These are phyloP conservation scores for Scomber scombrus DNA, from an alignment of 2,113 vertebrate genomes.

Conservation along the genomic window DNA sequence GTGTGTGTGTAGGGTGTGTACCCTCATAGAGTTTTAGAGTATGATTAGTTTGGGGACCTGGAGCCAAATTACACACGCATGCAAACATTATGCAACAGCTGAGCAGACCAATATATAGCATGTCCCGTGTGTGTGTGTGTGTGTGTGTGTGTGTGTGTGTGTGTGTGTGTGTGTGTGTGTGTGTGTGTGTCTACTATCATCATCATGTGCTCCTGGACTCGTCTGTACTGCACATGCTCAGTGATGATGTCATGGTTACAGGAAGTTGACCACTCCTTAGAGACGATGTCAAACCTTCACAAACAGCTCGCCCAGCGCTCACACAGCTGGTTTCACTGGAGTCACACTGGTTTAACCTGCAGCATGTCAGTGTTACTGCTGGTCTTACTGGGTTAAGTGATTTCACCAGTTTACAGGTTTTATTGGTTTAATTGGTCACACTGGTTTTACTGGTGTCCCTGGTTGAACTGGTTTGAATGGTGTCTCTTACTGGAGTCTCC, in stretches of 20 bases:
- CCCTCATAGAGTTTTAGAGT: conserved; percentile 30
- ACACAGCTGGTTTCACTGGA: conserved; percentile 7
- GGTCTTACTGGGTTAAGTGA: not conserved
- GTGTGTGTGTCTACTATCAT: not conserved
- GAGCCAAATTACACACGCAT: conserved; percentile 51
- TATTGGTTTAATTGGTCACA: not conserved
- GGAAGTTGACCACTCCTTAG: conserved; percentile 57
- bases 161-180: conserved; percentile 21
- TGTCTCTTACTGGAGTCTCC: no score
- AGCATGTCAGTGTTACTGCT: not conserved
- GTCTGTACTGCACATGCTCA: conserved; percentile 33
- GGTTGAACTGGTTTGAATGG: not conserved
- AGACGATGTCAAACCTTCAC: not conserved
- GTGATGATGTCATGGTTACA: conserved; percentile 63
- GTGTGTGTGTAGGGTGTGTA: conserved; percentile 53
- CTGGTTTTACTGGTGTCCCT: not conserved
- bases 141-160: not conserved
- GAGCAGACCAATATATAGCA: not conserved
- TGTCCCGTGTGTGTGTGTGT: not conserved
- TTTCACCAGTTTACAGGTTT: not conserved
- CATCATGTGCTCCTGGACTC: conserved; percentile 47
- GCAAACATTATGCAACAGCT: conserved; percentile 56
- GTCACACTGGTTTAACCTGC: not conserved
- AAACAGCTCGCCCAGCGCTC: conserved; percentile 21
- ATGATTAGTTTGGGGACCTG: conserved; percentile 40